Evolutionary conservation across 2,113 vertebrate genomes (phyloP).

Genomic region (Megaleporinus macrocephalus): DNA sequence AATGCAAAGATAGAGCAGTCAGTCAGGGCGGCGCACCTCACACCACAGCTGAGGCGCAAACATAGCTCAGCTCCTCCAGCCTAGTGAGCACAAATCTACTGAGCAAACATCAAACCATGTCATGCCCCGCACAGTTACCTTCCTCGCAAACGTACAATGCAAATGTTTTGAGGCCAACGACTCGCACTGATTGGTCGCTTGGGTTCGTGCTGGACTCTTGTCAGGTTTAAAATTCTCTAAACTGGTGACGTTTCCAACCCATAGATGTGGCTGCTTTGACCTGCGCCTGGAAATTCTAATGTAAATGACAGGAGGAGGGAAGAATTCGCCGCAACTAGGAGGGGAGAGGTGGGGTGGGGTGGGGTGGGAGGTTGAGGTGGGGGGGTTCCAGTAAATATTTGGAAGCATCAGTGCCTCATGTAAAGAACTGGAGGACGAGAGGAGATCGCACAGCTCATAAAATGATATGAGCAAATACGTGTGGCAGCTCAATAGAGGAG

Average conservation of each 20-base stretch:
- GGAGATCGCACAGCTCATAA: slow-evolving; percentile 74
- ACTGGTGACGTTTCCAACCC: not conserved
- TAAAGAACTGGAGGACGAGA: slow-evolving; percentile 47
- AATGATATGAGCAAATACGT: slow-evolving; percentile 76
- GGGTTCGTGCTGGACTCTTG: not conserved
- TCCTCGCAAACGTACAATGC: not conserved
- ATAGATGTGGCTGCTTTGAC: not conserved
- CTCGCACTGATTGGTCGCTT: not conserved
- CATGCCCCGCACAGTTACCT: not conserved
- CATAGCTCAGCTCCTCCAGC: slow-evolving; percentile 15
- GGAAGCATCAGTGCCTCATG: slow-evolving; percentile 1
- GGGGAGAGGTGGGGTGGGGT: no score
- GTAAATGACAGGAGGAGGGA: not conserved
- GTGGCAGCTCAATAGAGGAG: slow-evolving; percentile 74
- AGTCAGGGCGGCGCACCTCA: slow-evolving; percentile 83
- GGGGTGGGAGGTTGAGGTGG: no score
- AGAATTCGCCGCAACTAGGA: slow-evolving; percentile 31
- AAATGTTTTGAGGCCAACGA: not conserved
- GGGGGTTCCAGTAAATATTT: slow-evolving; percentile 14
- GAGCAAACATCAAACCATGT: not conserved
- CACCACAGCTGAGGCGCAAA: slow-evolving; percentile 51
- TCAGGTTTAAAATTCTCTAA: not conserved
- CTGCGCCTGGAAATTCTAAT: not conserved
- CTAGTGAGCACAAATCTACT: not conserved
- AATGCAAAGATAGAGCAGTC: slow-evolving; percentile 83